phyloP scores from a whole-genome alignment of 37 sponge, comb jelly and placozoan genomes.

The Spongilla lacustris region DNA sequence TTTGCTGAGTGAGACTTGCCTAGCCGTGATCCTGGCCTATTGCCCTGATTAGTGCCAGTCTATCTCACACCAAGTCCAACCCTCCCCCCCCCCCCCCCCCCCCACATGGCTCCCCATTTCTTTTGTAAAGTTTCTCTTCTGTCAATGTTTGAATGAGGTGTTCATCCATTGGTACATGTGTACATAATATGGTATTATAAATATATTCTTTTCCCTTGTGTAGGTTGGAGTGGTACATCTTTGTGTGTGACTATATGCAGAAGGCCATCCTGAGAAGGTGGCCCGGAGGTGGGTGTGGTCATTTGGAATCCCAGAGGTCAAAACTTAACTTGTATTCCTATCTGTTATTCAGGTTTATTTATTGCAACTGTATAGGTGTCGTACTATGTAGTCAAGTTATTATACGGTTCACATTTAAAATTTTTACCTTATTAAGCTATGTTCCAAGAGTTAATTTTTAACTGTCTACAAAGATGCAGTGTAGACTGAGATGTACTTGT shows the following conservation, averaged over 20 bases:
- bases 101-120: neutral
- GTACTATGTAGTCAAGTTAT: too few species aligned
- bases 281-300: constrained; percentile 78
- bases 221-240: constrained; percentile 88
- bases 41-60: constrained; percentile 68
- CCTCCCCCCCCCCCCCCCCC: neutral
- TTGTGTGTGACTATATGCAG: constrained; percentile 87
- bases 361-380: neutral
- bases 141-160: too few species aligned
- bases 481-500: too few species aligned
- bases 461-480: too few species aligned
- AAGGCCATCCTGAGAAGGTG: constrained; percentile 74
- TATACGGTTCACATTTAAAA: too few species aligned
- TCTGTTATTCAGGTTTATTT: constrained; percentile 28
- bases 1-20: constrained; percentile 79
- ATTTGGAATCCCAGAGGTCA: too few species aligned
- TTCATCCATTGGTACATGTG: too few species aligned
- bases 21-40: constrained; percentile 87
- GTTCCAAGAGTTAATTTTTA: too few species aligned
- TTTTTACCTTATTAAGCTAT: too few species aligned
- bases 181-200: too few species aligned
- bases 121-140: too few species aligned
- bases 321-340: too few species aligned
- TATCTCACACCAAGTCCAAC: neutral
- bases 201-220: neutral